These are phyloP conservation scores for Lamellibrachia columna DNA, from an alignment of 2,888 invertebrate genomes.

Conservation along the genomic window DNA sequence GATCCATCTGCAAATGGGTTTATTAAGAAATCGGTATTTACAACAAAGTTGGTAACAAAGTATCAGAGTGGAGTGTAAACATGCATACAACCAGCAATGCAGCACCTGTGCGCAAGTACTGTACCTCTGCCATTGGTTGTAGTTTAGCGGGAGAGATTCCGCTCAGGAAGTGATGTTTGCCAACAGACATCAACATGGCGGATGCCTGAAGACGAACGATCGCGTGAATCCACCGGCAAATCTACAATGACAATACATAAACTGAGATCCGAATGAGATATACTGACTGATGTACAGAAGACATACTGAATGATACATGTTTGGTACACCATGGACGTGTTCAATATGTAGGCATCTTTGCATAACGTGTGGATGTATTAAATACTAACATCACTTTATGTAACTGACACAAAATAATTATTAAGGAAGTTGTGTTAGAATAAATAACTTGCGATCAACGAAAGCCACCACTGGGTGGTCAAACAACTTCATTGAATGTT, in stretches of 20 bases:
- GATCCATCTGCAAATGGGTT: too few relatives aligned
- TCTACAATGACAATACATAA: not conserved
- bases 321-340: not conserved
- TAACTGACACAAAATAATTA: not conserved
- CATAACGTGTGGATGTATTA: not conserved
- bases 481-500: too few relatives aligned
- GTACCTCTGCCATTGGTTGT: not conserved
- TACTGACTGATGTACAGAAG: not conserved
- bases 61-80: not conserved
- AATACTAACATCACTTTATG: not conserved
- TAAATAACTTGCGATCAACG: too few relatives aligned
- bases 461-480: too few relatives aligned
- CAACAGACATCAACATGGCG: not conserved
- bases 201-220: not conserved
- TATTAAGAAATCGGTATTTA: too few relatives aligned
- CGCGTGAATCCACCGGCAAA: not conserved
- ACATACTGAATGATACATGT: not conserved
- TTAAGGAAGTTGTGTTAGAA: too few relatives aligned
- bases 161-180: not conserved
- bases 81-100: not conserved
- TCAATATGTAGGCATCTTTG: not conserved
- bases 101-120: not conserved
- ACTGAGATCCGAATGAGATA: not conserved
- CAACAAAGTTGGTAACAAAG: too few relatives aligned
- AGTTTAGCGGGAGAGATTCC: not conserved